Evolutionary conservation across 2,113 vertebrate species (phyloP).

Genomic region (Lepus americanus): DNA sequence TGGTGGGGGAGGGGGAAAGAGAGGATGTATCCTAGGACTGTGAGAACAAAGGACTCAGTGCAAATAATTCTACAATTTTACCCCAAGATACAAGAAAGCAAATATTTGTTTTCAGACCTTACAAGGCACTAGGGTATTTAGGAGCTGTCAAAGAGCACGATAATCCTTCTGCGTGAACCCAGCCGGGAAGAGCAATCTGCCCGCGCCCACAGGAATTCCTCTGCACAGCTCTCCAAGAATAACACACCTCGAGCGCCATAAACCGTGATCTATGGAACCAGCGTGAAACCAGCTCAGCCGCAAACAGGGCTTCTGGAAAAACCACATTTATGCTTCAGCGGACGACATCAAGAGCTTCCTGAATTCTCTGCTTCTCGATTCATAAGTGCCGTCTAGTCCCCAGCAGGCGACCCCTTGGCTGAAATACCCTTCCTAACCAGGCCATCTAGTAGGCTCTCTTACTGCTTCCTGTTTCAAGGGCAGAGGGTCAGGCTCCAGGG

Average conservation of each 20-base stretch:
- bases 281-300: accelerated
- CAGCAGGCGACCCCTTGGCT: accelerated
- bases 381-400: accelerated
- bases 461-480: background rate
- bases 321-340: accelerated
- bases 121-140: background rate
- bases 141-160: background rate
- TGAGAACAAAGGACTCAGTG: background rate
- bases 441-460: background rate
- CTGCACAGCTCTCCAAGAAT: constrained; percentile 31
- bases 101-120: constrained; percentile 36
- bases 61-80: constrained; percentile 34
- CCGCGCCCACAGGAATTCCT: background rate
- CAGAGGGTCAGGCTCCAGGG: background rate
- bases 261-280: background rate
- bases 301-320: too few species aligned
- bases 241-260: background rate
- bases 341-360: background rate
- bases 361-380: background rate
- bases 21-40: background rate
- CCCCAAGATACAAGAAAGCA: background rate
- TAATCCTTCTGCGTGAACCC: background rate
- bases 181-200: background rate
- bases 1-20: background rate
- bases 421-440: background rate